These are phyloP conservation scores for Caenorhabditis macrosperma DNA, from an alignment of 2,888 invertebrate genomes.

Conservation along the genomic window DNA sequence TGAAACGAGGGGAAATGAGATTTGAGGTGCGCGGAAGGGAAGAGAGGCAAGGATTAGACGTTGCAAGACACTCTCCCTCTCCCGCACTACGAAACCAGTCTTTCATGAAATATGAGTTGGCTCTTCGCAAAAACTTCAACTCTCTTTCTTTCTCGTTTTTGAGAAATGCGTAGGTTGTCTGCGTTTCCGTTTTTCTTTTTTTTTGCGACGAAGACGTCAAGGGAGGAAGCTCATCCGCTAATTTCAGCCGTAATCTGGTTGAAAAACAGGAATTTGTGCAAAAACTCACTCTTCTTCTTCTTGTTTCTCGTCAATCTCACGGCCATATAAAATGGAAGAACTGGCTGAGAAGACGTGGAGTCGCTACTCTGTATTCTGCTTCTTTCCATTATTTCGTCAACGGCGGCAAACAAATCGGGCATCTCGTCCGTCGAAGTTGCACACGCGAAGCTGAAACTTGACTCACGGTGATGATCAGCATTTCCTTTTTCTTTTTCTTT, in stretches of 20 bases:
- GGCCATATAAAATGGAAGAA: slow-evolving; percentile 78
- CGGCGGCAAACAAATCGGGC: slow-evolving; percentile 94
- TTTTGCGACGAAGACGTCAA: background rate
- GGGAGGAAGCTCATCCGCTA: background rate
- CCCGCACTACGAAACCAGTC: background rate
- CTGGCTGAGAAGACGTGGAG: slow-evolving; percentile 58
- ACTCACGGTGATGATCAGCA: background rate
- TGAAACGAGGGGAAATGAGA: slow-evolving; percentile 23
- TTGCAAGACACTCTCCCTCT: background rate
- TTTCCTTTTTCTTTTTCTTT: background rate
- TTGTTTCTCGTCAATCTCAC: slow-evolving; percentile 76
- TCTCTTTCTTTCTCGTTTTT: background rate
- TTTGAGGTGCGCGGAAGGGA: slow-evolving; percentile 22
- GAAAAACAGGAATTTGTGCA: background rate
- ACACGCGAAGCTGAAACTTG: slow-evolving; percentile 69
- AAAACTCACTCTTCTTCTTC: slow-evolving; percentile 67
- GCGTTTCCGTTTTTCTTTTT: background rate
- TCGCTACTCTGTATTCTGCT: slow-evolving; percentile 35
- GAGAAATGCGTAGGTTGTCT: background rate
- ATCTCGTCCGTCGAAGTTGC: slow-evolving; percentile 84
- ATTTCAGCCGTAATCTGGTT: slow-evolving; percentile 11
- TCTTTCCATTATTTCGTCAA: slow-evolving; percentile 83
- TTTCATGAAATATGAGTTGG: slow-evolving; percentile 27
- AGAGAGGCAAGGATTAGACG: slow-evolving; percentile 33
- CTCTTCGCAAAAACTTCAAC: background rate